Base-by-base conservation (phyloP, 2,113 vertebrate species). In the Podarcis muralis region DNA sequence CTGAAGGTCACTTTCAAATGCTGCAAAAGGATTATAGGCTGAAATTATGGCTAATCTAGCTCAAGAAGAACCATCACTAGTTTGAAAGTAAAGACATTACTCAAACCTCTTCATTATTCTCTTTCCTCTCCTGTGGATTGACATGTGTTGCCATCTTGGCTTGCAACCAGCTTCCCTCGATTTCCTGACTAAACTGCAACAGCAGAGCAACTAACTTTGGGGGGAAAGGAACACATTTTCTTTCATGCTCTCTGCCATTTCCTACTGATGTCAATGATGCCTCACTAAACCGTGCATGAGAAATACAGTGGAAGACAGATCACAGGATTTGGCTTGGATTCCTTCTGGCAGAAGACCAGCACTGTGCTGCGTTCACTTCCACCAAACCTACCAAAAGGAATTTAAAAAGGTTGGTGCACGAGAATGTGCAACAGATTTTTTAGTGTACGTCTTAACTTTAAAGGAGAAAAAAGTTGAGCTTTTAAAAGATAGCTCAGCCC, bases 391-490 rank as follows among this genome's bases (percentile, higher is more conserved):
- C 3, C 0, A 1, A 4, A 4, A 11, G 4, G 32, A 85, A 53
- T 89, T 53, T 12, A 91, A 3, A 1, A 85, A 76, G 0, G 92
- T 20, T 72, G 88, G 91, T 2, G 7, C 85, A 88, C 92, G 86
- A 81, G 80, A 91, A 81, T 37, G 62, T 80, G 82, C 81, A 88
- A 84, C 87, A 53, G 88, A 71, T 74, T 93, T 90, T 90, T 68
- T 0, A 4, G 75, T 83, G 80, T 35, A 27, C 83, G 13, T 88
- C 84, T 72, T 72, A n/a, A 30, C 69, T 32, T 72, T 72, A 25
- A 30, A 69, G 20, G 22, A 27, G 22, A 69, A 25, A 69, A 72
- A 30, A n/a, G 71, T 32, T 72, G 48, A 48, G 48, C 48, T 48
- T 48, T 48, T 48, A 62, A 62, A 62, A 62, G 59, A 16, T 62